Evolutionary conservation across 2,797 vertebrate genomes (phyloP).

Genomic region (Chanos chanos): DNA sequence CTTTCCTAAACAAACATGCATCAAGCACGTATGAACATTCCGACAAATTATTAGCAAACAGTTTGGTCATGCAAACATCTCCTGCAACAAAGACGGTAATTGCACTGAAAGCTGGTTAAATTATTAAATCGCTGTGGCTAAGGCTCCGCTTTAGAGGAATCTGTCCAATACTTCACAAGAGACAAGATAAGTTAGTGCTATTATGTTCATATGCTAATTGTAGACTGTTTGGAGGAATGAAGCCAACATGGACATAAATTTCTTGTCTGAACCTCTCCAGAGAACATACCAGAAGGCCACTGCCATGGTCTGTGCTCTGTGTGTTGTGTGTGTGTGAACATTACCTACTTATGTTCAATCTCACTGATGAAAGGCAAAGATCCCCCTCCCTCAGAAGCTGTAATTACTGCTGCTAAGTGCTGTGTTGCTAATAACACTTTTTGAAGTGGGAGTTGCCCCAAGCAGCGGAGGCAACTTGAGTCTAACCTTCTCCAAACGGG

Average conservation of each 20-base stretch:
- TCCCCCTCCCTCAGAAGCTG: slow-evolving; percentile 20
- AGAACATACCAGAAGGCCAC: background rate
- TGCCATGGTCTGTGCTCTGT: no score
- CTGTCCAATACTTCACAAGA: no score
- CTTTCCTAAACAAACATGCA: no score
- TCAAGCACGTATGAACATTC: no score
- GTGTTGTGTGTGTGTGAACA: slow-evolving; percentile 24
- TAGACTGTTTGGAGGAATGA: background rate
- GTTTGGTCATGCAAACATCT: no score
- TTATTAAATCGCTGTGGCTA: no score
- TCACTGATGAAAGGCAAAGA: slow-evolving; percentile 43
- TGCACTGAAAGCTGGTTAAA: no score
- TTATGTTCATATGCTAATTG: background rate
- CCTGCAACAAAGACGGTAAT: no score
- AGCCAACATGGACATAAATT: background rate
- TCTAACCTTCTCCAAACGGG: slow-evolving; percentile 20
- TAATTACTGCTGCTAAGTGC: slow-evolving; percentile 37
- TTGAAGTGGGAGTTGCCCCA: slow-evolving; percentile 37
- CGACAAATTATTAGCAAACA: no score
- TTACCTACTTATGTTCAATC: slow-evolving; percentile 42
- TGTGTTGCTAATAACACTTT: slow-evolving; percentile 36
- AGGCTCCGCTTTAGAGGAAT: no score
- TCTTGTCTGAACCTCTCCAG: background rate
- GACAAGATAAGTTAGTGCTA: no score
- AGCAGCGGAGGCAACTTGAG: slow-evolving; percentile 4